A percentile compares a stretch with the other conserved stretches of the same genome.
phyloP scores from a whole-genome alignment of 1,140 invertebrate species.

The Portunus trituberculatus region DNA sequence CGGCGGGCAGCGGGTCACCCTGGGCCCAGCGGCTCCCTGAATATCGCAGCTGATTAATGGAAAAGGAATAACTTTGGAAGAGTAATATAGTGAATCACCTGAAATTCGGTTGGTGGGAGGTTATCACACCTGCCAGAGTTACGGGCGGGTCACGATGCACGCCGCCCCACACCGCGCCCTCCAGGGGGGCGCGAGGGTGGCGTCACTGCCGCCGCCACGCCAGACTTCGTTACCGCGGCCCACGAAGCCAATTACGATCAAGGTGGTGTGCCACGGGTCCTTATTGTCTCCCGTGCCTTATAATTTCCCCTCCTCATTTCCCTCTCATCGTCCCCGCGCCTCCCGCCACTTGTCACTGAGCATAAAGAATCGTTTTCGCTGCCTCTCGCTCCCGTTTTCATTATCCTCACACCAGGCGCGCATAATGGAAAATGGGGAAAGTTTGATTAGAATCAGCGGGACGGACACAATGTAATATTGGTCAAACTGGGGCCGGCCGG shows the following conservation, averaged over 20 bases:
- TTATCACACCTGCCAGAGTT: background rate
- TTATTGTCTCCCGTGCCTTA: constrained; percentile 68
- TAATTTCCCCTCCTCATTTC: constrained; percentile 72
- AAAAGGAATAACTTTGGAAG: constrained; percentile 55
- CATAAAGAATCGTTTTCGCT: constrained; percentile 74
- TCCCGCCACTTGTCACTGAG: constrained; percentile 72
- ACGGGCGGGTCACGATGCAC: background rate
- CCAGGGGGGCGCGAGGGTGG: background rate
- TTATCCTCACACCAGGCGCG: constrained; percentile 76
- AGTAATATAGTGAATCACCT: constrained; percentile 60
- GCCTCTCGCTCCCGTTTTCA: constrained; percentile 75
- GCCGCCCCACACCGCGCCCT: background rate
- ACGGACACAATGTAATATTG: constrained; percentile 76
- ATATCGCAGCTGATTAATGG: constrained; percentile 51
- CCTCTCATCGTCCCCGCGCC: constrained; percentile 59
- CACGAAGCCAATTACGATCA: constrained; percentile 70
- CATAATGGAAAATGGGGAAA: constrained; percentile 76
- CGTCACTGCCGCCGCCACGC: background rate
- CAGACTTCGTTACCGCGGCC: constrained; percentile 66
- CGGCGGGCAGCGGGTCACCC: background rate
- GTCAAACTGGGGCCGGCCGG: constrained; percentile 70
- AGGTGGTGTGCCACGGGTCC: constrained; percentile 41
- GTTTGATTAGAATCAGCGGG: constrained; percentile 76
- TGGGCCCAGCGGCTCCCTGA: background rate
- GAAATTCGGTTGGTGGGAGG: constrained; percentile 33